Conservation (phyloP, 2,888 invertebrate genomes). For the Drosophila yooni region DNA sequence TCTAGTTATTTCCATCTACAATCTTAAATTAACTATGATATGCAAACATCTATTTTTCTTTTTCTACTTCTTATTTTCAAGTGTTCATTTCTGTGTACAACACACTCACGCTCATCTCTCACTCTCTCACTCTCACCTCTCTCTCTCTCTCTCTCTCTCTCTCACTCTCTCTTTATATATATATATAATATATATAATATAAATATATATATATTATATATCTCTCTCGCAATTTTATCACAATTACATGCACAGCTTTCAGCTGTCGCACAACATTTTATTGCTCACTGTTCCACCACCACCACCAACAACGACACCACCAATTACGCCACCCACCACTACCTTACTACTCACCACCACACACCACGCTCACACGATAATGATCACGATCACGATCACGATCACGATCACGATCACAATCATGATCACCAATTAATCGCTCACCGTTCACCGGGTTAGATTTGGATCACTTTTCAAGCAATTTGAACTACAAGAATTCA, state of each 20-base stretch:
- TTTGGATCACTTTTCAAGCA: conserved; percentile 57
- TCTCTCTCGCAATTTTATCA: conserved; percentile 53
- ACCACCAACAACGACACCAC: conserved; percentile 21
- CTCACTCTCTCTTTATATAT: conserved; percentile 34
- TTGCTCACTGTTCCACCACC: conserved; percentile 59
- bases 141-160: conserved; percentile 34
- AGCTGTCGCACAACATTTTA: conserved; percentile 63
- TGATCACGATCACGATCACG: conserved; percentile 40
- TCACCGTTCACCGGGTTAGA: conserved; percentile 55
- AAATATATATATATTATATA: conserved; percentile 18
- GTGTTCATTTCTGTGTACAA: conserved; percentile 55
- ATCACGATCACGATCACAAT: conserved; percentile 52
- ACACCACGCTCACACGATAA: conserved; percentile 30
- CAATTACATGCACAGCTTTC: conserved; percentile 59
- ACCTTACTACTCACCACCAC: conserved; percentile 30
- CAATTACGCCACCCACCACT: conserved; percentile 18
- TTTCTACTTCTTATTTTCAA: conserved; percentile 23
- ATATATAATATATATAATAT: conserved; percentile 26
- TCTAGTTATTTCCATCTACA: conserved; percentile 67
- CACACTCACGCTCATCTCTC: conserved; percentile 53
- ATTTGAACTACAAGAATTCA: conserved; percentile 50
- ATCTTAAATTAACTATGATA: conserved; percentile 51
- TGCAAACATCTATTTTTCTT: conserved; percentile 37
- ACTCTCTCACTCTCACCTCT: conserved; percentile 27
- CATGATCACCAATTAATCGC: conserved; percentile 39